Percentiles rank a stretch among this genome's conserved stretches.
Conservation (phyloP, 2,113 vertebrate genomes). For the Labeo rohita region DNA sequence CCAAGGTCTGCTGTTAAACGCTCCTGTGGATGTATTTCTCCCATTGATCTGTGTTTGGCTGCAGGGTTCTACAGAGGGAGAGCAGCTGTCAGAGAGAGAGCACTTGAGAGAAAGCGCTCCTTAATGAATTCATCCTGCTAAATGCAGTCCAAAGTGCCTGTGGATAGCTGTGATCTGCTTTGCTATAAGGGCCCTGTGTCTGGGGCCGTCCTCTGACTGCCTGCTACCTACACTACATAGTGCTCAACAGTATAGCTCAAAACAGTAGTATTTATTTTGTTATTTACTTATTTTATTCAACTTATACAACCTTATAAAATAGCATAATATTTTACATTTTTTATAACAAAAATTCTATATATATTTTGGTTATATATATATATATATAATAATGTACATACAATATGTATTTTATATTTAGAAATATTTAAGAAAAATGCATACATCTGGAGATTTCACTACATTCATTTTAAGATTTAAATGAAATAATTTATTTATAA, state of each 20-base stretch:
- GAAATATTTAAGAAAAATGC: too few species aligned
- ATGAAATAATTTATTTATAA: too few species aligned
- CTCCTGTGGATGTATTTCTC: constrained; percentile 80
- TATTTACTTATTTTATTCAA: neutral
- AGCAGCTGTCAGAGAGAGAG: constrained; percentile 75
- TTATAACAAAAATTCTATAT: too few species aligned
- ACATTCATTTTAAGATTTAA: too few species aligned
- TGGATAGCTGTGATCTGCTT: constrained; percentile 72
- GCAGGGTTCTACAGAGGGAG: constrained; percentile 74
- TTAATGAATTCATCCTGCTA: constrained; percentile 80
- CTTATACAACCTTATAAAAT: too few species aligned
- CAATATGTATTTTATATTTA: too few species aligned
- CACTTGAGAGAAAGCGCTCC: constrained; percentile 70
- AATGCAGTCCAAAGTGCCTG: constrained; percentile 74
- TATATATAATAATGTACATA: too few species aligned
- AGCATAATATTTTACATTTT: too few species aligned
- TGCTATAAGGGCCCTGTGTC: constrained; percentile 57
- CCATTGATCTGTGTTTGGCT: constrained; percentile 81
- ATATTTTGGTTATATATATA: too few species aligned
- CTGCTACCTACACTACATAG: constrained; percentile 4
- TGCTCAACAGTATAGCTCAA: constrained; percentile 8
- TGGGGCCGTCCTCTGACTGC: constrained; percentile 57
- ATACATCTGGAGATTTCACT: too few species aligned
- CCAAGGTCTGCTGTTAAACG: constrained; percentile 78
- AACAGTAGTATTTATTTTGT: neutral